Evolutionary conservation across 2,797 vertebrate genomes (phyloP), one percentile per base, ranked within the genome.

Genomic region (Anableps anableps): DNA sequence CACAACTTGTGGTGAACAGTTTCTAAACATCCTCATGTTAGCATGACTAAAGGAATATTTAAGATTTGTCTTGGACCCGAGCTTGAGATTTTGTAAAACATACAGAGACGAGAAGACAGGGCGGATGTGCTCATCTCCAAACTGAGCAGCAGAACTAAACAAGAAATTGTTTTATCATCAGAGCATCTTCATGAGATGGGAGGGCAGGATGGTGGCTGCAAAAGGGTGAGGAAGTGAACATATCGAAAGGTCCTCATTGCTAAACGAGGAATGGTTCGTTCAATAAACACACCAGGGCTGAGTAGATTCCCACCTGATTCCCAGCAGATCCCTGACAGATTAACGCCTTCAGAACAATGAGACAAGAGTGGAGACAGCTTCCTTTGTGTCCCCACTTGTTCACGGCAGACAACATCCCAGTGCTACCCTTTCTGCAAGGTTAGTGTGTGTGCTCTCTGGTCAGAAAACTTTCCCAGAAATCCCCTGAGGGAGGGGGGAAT

Each of bases 301-400:
- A 89, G 86, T 76, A 92, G 93, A 95, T 93, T 93, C 91, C 94
- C 93, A 92, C 93, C 93, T 93, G 94, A 95, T 94, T 94, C 93
- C 90, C 88, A 93, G 85, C 88, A 93, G 94, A 93, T 93, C 88
- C 81, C 83, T 91, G 86, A 93, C 91, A 93, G 94, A 95, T 94
- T 93, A 94, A 94, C 91, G 86, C 91, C 92, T 92, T 79, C 80
- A 89, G 92, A 94, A 95, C 95, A 95, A 95, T 95, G 94, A 94
- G 92, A 93, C 87, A 47, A 91, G 93, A 90, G 91, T 60, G 87
- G 90, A 89, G 91, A 89, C 91, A 9, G 91, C 89, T 94, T 95
- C 94, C 94, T 94, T 77, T 89, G 87, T 90, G 93, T 92, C 89
- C 88, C 83, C 80, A 58, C 86, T 92, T 74, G 89, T 92, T 87